phyloP scores from a whole-genome alignment of 2,888 invertebrate genomes.

The Andrena camellia region DNA sequence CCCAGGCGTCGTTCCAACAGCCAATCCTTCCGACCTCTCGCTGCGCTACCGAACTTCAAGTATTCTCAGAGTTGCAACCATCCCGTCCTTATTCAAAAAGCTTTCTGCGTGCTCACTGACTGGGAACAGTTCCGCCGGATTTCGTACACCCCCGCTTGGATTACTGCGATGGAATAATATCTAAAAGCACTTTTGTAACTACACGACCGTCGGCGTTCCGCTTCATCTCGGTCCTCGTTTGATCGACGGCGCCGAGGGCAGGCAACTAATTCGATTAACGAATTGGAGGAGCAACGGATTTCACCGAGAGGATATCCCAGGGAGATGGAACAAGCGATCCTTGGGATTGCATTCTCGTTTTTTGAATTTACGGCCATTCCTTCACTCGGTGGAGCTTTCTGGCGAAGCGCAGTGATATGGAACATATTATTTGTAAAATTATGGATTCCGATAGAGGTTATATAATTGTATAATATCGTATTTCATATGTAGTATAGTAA shows the following conservation, averaged over 20 bases:
- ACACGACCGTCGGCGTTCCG: slow-evolving; percentile 27
- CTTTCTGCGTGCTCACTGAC: slow-evolving; percentile 58
- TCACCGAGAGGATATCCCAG: not conserved
- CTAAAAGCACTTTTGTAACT: slow-evolving; percentile 48
- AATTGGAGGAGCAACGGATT: slow-evolving; percentile 15
- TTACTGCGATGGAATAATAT: slow-evolving; percentile 51
- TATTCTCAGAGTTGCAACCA: slow-evolving; percentile 65
- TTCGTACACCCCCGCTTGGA: slow-evolving; percentile 47
- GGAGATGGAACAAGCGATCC: not conserved
- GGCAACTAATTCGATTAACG: slow-evolving; percentile 42
- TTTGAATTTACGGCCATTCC: not conserved
- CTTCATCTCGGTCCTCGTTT: slow-evolving; percentile 28
- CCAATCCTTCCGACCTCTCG: slow-evolving; percentile 73
- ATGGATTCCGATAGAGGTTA: not conserved
- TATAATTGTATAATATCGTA: too few relatives aligned
- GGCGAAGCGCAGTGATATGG: too few relatives aligned
- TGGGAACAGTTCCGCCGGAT: slow-evolving; percentile 60
- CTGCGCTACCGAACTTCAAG: slow-evolving; percentile 66
- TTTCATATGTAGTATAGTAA: too few relatives aligned
- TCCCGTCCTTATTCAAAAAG: slow-evolving; percentile 68
- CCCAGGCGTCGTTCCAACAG: slow-evolving; percentile 66
- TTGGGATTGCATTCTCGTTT: not conserved
- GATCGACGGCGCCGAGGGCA: not conserved
- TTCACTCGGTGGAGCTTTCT: not conserved
- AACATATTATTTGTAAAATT: not conserved